Evolutionary conservation across 2,888 invertebrate genomes (phyloP).

Genomic region (Eupithecia dodoneata): DNA sequence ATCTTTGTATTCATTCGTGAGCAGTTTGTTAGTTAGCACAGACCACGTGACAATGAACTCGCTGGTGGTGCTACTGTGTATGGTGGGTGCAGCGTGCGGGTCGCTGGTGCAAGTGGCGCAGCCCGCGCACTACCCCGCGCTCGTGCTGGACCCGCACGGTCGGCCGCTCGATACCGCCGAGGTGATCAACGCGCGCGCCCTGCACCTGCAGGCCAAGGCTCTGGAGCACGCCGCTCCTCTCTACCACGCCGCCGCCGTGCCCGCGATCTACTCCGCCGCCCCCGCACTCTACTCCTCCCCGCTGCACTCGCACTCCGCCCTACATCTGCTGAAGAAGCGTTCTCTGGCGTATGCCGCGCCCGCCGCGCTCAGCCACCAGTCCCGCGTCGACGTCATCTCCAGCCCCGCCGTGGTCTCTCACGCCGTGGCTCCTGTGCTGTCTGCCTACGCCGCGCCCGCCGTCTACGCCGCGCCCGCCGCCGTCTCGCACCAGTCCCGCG

Average conservation of each 20-base stretch:
- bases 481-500: conserved; percentile 79
- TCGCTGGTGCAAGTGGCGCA: conserved; percentile 76
- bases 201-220: conserved; percentile 79
- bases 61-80: conserved; percentile 86
- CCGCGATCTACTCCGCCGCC: conserved; percentile 48
- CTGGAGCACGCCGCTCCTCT: conserved; percentile 69
- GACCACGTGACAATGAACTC: conserved; percentile 66
- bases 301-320: conserved; percentile 55
- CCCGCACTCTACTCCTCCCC: conserved; percentile 53
- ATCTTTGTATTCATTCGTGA: conserved; percentile 59
- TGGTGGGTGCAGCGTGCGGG: conserved; percentile 84
- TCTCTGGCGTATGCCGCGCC: conserved; percentile 59
- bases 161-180: conserved; percentile 80
- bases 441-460: conserved; percentile 49
- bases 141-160: conserved; percentile 77
- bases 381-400: conserved; percentile 60
- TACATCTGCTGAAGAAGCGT: conserved; percentile 60
- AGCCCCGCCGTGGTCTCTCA: conserved; percentile 49
- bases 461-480: conserved; percentile 44
- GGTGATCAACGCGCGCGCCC: conserved; percentile 76
- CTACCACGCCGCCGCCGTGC: conserved; percentile 49
- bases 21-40: conserved; percentile 52
- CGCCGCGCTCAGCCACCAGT: conserved; percentile 62
- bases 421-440: conserved; percentile 29
- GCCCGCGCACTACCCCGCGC: conserved; percentile 74